Base-by-base conservation (phyloP, 2,888 invertebrate species). In the Xestia xanthographa region DNA sequence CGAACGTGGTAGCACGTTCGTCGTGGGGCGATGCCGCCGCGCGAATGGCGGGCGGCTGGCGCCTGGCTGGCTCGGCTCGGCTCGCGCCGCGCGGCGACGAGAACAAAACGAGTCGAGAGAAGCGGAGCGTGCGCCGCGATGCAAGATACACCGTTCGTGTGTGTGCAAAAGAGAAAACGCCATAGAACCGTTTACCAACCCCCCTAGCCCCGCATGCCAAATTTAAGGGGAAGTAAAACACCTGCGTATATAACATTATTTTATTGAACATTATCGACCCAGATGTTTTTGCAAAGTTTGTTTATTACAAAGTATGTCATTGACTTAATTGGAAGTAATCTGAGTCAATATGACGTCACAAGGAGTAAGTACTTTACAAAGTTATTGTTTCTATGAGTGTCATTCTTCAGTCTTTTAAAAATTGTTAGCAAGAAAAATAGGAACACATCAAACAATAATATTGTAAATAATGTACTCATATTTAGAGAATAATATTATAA, bases 21-120 rank as follows among this genome's bases (percentile, higher is more conserved):
- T 87, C 88, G 81, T 77, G 86, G 76, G 90, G 92, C 94, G 92
- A 92, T 83, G 92, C 90, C 94, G 93, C 94, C 94, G 94, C 95
- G 94, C 92, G 90, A 90, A 88, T 90, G 89, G 82, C 75, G 41
- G 38, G 8, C 8, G 38, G 8, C 8, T 38, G 38, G n/a, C n/a
- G n/a, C n/a, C 6, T 9, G 80, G 77, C 75, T 69, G 80, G 81
- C 69, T 68, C 66, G 83, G 66, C 74, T 80, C 66, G n/a, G n/a
- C n/a, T n/a, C n/a, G n/a, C n/a, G n/a, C n/a, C n/a, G n/a, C n/a
- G 53, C 62, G 62, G 81, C 85, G 87, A 87, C 84, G 90, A 91
- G 90, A 92, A 92, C 91, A 93, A 92, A 92, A 93, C 91, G 91
- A 92, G 75, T 80, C 69, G 86, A 82, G 90, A 92, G 91, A 91